A percentile compares a stretch with the other conserved stretches of the same genome.
Conservation (phyloP, 2,888 invertebrate genomes). For the Acleris sparsana region DNA sequence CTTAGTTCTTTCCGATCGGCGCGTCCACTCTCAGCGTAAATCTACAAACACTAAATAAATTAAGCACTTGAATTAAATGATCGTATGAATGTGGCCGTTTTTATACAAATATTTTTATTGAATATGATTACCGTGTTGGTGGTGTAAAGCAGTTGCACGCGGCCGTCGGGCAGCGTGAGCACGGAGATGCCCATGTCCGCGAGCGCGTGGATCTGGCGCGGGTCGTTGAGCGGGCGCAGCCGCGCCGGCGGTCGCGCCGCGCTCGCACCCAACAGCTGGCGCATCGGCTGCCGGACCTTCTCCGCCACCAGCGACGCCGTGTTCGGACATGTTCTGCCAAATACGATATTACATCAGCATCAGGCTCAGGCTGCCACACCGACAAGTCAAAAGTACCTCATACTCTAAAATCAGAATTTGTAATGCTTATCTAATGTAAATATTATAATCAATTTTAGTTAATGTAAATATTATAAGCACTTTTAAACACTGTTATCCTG, state of each 20-base stretch:
- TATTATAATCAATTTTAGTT: too few species aligned
- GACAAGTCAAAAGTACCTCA: too few species aligned
- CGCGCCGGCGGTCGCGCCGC: conserved; percentile 86
- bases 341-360: too few species aligned
- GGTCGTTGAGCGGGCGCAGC: conserved; percentile 92
- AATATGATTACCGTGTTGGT: conserved; percentile 87
- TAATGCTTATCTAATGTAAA: too few species aligned
- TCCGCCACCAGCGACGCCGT: conserved; percentile 92
- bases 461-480: too few species aligned
- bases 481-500: too few species aligned
- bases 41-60: background rate
- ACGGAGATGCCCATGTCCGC: conserved; percentile 98
- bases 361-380: too few species aligned
- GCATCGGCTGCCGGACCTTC: conserved; percentile 91
- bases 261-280: conserved; percentile 90
- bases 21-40: too few species aligned
- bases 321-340: conserved; percentile 90
- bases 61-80: background rate
- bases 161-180: conserved; percentile 93
- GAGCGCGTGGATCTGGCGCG: conserved; percentile 93
- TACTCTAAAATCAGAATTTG: too few species aligned
- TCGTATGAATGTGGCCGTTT: too few species aligned
- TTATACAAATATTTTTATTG: too few species aligned
- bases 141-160: conserved; percentile 95
- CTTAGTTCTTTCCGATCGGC: too few species aligned